These are phyloP conservation scores for Taeniopygia guttata DNA, from an alignment of 2,797 vertebrate genomes.

Conservation along the genomic window DNA sequence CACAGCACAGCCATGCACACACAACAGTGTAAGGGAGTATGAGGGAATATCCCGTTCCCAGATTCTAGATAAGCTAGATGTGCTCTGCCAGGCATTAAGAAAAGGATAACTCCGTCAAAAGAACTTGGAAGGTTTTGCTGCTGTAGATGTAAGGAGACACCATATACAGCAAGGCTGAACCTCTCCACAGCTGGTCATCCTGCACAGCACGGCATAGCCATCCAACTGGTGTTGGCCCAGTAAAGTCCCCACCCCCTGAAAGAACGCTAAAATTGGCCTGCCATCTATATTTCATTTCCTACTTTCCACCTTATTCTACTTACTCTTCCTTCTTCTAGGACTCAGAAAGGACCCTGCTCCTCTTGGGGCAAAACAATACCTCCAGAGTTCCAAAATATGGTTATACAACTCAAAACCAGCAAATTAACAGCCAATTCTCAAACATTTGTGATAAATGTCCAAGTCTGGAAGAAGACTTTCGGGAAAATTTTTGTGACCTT, in stretches of 20 bases:
- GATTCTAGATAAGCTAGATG: background rate
- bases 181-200: background rate
- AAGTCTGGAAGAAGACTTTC: background rate
- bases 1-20: fast-evolving
- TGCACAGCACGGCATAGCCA: background rate
- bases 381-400: background rate
- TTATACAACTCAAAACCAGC: background rate
- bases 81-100: background rate
- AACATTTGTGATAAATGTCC: background rate
- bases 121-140: background rate
- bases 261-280: background rate
- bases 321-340: background rate
- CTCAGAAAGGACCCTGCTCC: background rate
- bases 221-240: background rate
- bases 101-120: background rate
- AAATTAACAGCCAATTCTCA: background rate
- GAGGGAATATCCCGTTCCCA: background rate
- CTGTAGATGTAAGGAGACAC: background rate
- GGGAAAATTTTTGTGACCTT: background rate
- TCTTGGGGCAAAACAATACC: background rate
- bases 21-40: background rate
- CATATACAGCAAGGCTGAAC: fast-evolving
- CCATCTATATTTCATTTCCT: background rate
- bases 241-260: background rate
- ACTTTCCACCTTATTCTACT: background rate